A percentile compares a stretch with the other conserved stretches of the same genome.
phyloP scores from a whole-genome alignment of 2,113 vertebrate species.

The Rhadina sibilatrix region DNA sequence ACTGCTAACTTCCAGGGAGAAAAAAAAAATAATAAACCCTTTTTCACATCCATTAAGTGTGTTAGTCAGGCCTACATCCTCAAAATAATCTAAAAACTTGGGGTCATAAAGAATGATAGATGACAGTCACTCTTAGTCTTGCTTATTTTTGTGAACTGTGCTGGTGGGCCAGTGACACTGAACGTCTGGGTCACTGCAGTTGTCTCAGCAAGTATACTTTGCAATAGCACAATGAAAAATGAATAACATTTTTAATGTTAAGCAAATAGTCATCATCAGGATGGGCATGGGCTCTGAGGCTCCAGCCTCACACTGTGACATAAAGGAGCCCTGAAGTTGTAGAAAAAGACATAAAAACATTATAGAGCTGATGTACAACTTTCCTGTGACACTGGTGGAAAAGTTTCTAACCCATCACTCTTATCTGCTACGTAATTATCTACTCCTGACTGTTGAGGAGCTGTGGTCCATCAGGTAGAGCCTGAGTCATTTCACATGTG shows the following conservation, averaged over 20 bases:
- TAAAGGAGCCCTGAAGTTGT: background rate
- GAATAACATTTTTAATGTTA: background rate
- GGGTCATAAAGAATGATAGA: background rate
- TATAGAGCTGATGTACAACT: background rate
- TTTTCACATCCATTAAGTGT: background rate
- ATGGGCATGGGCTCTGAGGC: background rate
- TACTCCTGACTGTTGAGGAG: rapidly evolving
- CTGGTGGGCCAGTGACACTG: too few relatives aligned
- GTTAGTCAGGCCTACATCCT: background rate
- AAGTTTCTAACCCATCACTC: background rate
- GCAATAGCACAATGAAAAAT: background rate
- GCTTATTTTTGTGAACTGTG: background rate
- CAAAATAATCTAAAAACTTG: background rate
- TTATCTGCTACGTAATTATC: background rate
- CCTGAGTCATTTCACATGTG: background rate
- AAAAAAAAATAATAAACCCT: too few relatives aligned
- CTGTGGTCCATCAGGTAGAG: background rate
- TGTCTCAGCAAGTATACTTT: background rate
- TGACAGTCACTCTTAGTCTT: background rate
- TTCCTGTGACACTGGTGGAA: background rate
- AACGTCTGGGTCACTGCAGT: background rate
- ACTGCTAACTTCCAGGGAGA: rapidly evolving
- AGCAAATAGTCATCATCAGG: background rate
- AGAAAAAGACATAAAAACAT: background rate
- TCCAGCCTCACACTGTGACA: background rate